These are phyloP conservation scores for Enteromius thamalakanensis DNA, from an alignment of 2,797 vertebrate genomes.

Conservation along the genomic window DNA sequence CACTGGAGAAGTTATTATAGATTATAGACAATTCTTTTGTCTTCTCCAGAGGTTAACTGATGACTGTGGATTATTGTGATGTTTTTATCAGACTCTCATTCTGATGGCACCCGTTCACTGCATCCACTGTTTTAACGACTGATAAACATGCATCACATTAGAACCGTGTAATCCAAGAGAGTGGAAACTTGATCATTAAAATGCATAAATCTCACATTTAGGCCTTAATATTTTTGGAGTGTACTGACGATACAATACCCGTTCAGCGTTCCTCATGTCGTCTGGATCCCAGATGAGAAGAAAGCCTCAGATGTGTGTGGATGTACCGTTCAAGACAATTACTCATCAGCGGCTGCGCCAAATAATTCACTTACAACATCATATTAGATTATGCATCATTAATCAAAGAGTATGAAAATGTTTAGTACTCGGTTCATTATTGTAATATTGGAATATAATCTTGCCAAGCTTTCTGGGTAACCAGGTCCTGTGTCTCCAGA, in stretches of 20 bases:
- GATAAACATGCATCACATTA: background rate
- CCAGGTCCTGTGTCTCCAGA: background rate
- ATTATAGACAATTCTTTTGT: too few relatives aligned
- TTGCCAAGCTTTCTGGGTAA: background rate
- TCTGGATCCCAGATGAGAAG: slow-evolving; percentile 55
- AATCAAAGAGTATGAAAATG: background rate
- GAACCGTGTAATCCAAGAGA: background rate
- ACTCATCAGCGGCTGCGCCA: slow-evolving; percentile 17
- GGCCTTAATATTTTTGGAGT: background rate
- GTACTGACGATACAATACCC: too few relatives aligned
- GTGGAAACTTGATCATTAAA: background rate
- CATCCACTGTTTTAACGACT: background rate
- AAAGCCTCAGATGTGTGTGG: slow-evolving; percentile 48
- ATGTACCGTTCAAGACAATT: slow-evolving; percentile 36
- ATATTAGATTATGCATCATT: background rate
- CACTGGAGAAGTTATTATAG: too few relatives aligned
- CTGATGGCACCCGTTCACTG: background rate
- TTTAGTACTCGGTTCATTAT: background rate
- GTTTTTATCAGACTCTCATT: too few relatives aligned
- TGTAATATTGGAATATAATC: background rate
- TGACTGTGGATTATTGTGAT: background rate
- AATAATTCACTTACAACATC: background rate
- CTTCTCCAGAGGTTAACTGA: too few relatives aligned
- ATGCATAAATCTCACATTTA: background rate
- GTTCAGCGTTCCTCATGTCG: background rate